A percentile compares a stretch with the other conserved stretches of the same genome.
Conservation (phyloP, 2,797 vertebrate species). For the Paguma larvata region DNA sequence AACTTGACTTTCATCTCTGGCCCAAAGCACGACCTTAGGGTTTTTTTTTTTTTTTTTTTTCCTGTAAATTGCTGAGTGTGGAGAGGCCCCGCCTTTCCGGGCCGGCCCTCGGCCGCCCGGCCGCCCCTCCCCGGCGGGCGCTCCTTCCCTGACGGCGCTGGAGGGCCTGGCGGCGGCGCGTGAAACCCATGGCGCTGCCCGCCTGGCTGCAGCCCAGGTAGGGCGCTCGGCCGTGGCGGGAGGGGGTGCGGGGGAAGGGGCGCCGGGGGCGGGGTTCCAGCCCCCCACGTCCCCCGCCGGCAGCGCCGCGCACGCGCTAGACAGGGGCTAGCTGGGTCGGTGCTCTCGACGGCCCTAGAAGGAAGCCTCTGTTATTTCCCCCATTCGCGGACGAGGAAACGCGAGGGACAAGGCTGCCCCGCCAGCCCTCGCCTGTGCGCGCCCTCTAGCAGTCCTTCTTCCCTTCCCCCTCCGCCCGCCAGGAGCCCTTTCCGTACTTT, state of each 20-base stretch:
- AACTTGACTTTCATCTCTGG: neutral
- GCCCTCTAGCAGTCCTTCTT: too few relatives aligned
- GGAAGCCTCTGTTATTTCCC: neutral
- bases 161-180: neutral
- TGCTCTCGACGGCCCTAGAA: neutral
- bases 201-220: constrained; percentile 82
- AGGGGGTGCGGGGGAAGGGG: neutral
- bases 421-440: neutral
- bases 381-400: neutral
- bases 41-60: neutral
- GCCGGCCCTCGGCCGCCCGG: accelerated
- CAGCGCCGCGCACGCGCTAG: accelerated
- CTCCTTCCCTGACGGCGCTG: neutral
- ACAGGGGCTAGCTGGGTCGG: neutral
- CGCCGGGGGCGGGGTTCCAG: accelerated
- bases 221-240: neutral
- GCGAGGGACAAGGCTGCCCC: neutral
- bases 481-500: neutral
- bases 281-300: accelerated
- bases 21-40: neutral
- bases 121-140: neutral
- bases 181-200: constrained; percentile 40
- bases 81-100: constrained; percentile 75
- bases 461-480: neutral
- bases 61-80: neutral